Base-by-base conservation (phyloP, 2,113 vertebrate genomes). In the Trichechus manatus region DNA sequence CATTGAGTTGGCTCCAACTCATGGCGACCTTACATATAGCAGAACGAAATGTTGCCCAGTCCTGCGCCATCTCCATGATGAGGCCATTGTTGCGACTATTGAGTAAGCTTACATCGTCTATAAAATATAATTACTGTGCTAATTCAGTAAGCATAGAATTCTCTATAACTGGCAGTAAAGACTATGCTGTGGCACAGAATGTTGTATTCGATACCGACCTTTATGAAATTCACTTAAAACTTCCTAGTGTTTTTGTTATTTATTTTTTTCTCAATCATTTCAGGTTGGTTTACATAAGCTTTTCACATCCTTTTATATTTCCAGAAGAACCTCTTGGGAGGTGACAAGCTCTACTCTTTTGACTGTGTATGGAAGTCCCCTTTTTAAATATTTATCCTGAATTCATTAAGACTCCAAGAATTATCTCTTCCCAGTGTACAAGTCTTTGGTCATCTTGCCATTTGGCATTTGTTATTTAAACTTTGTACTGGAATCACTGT, bases 161-260 rank as follows among this genome's bases (percentile, higher is more conserved):
- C 63, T 90, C 64, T 90, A 39, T 39, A 61, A 33, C 33, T 11
- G 39, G 5, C 68, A 88, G 22, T 36, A 14, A 70, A 91, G 63
- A 44, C 27, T 80, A 19, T 63, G 44, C 36, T 44, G 8, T 29
- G 7, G 47, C 15, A 74, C 20, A 9, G 31, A 47, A 7, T 92
- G 39, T 90, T 80, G 13, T 77, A 61, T 80, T 81, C 81, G 33
- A 50, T 77, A 31, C 23, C 36, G 77, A 8, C 7, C 50, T 27
- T 80, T 89, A 85, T 42, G 70, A n/a, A 86, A 64, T 80, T 93
- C 74, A 77, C 79, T 74, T 64, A 72, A 87, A 89, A 94, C 53
- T 92, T 90, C 20, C 72, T 75, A 42, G 5, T 53, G n/a, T 82
- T 72, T 56, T 77, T 89, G 42, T 78, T 44, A 27, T 13, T 33